These are phyloP conservation scores for Cardiocondyla obscurior DNA, from an alignment of 1,140 invertebrate species.

Conservation along the genomic window DNA sequence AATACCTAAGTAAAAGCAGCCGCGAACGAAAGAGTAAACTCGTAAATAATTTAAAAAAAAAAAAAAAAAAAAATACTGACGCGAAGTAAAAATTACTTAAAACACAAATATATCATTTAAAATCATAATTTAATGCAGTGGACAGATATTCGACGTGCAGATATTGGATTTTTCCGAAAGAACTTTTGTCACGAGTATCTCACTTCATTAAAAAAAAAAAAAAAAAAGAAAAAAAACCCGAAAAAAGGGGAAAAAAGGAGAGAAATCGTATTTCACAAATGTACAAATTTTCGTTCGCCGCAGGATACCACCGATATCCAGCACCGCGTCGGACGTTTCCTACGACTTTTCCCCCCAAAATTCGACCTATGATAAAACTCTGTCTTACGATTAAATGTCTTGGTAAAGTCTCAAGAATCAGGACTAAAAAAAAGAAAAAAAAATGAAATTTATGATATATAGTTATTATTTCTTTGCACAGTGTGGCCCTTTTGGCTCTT, in stretches of 20 bases:
- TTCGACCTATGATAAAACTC: constrained; percentile 59
- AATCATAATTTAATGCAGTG: not conserved
- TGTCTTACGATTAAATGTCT: constrained; percentile 61
- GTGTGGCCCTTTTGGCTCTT: not conserved
- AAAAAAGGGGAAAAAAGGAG: no score
- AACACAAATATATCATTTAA: not conserved
- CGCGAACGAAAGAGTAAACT: not conserved
- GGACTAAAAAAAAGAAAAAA: constrained; percentile 61
- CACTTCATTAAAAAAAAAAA: not conserved
- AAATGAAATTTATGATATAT: constrained; percentile 68
- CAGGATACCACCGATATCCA: constrained; percentile 55
- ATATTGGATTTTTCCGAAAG: constrained; percentile 32
- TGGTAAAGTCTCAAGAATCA: constrained; percentile 65
- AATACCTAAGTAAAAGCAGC: not conserved
- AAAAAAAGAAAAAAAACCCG: not conserved
- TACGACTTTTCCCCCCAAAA: not conserved
- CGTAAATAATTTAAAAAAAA: no score
- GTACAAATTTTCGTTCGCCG: constrained; percentile 26
- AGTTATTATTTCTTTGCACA: constrained; percentile 56
- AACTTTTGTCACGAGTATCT: not conserved
- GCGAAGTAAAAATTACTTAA: not conserved
- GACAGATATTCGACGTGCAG: not conserved
- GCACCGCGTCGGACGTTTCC: not conserved
- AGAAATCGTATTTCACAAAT: constrained; percentile 2
- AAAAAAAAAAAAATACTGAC: not conserved